Evolutionary conservation across 2,797 vertebrate genomes (phyloP), one percentile per base, ranked within the genome.

Genomic region (Chaetodon trifasciatus): DNA sequence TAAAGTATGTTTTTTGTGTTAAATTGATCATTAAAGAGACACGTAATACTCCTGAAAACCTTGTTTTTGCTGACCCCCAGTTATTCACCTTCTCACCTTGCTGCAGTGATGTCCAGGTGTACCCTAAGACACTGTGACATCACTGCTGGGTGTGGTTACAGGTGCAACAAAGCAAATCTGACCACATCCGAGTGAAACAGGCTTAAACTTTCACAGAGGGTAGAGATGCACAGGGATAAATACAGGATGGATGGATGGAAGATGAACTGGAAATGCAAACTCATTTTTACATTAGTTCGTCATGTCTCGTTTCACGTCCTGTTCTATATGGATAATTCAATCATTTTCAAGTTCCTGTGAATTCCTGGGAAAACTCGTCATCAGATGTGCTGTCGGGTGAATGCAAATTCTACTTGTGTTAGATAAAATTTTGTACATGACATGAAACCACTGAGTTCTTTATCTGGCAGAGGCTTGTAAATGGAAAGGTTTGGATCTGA

Each of bases 401-500:
- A 64, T 72, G 58, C 62, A 70, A 79, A 74, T 32, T 62, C n/a
- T 66, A 42, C 6, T 24, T 64, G 64, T 63, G 55, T 65, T 75
- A 23, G 40, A 70, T 64, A 63, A 10, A 46, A 63, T 73, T 76
- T 35, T 70, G 56, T 12, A 47, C 56, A 53, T 83, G 61, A 84
- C 65, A 73, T 88, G 69, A 86, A 84, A 70, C 32, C 23, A 37
- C 7, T 64, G 40, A 74, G 46, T 75, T 28, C 2, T 35, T 70
- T 67, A 85, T 80, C 53, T 44, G 12, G 68, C 55, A 60, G 19
- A 62, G 68, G 53, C 58, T 79, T 32, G 47, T 40, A 62, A 57
- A 81, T 15, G 70, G 55, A 75, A 74, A 82, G 66, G 84, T 82
- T 82, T 70, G 71, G 73, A 70, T 85, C 58, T 64, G 61, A 86